Base-by-base conservation (phyloP, 2,888 invertebrate genomes). In the Microctonus aethiopoides region DNA sequence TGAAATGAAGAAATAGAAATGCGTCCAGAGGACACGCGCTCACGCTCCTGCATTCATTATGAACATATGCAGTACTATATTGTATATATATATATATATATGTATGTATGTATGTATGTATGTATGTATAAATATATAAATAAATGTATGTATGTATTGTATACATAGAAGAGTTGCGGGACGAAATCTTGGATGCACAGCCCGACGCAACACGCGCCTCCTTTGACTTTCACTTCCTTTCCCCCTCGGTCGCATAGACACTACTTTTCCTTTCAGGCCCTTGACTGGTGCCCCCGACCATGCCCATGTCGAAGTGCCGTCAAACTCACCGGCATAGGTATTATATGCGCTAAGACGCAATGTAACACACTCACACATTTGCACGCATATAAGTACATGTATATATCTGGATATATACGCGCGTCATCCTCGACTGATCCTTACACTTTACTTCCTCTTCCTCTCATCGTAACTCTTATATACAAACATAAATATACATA, bases 171-270 rank as follows among this genome's bases (percentile, higher is more conserved):
- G 59, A 67, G 20, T 57, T 59, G 70, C 67, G 75, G 72, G 75
- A 79, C 77, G 76, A 81, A 81, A 80, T 80, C 79, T 80, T 76
- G 77, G 80, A 82, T 80, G 77, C 78, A 79, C 75, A 72, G 69
- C 71, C 79, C 79, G 79, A 81, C 77, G 77, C 78, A 77, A 79
- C 77, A 73, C 76, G 76, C 75, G 72, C 74, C 77, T 74, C 75
- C 65, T 74, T 79, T 76, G 80, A 85, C 85, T 85, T 85, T 85
- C 85, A 85, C 85, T 85, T 85, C 85, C 82, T 83, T 81, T 83
- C 69, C 71, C 69, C 72, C 67, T 80, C 80, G 76, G 79, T 80
- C 79, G 80, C 82, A 80, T 81, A 81, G 80, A 68, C 74, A 78
- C 79, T 79, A 79, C 81, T 82, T 83, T 82, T 81, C 82, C 82